phyloP scores from a whole-genome alignment of 2,888 invertebrate genomes.

The Eilema griseolum region DNA sequence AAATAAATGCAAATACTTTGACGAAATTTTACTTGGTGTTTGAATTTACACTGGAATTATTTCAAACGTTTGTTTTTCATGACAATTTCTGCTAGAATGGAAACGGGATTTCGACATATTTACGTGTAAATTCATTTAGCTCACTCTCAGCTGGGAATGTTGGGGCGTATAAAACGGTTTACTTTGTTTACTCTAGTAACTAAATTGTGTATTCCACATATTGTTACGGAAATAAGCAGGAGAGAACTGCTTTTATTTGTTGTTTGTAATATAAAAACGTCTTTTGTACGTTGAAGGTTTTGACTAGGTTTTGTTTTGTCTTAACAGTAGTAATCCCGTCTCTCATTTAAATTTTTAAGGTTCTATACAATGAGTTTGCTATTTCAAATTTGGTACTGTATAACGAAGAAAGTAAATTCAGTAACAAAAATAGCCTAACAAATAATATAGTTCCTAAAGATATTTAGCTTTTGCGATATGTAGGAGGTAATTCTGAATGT shows the following conservation, averaged over 20 bases:
- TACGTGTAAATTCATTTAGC: not conserved
- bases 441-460: not conserved
- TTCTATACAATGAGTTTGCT: not conserved
- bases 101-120: not conserved
- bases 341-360: not conserved
- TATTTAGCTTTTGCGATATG: not conserved
- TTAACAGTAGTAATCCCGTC: not conserved
- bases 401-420: not conserved
- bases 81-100: conserved; percentile 5
- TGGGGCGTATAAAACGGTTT: conserved; percentile 7
- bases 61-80: conserved; percentile 2
- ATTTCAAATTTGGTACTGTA: not conserved
- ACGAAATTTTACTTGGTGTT: not conserved
- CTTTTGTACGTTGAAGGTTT: not conserved
- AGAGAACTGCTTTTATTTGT: not conserved
- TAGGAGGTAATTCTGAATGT: not conserved
- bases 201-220: not conserved
- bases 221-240: not conserved
- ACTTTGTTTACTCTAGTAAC: conserved; percentile 2
- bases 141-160: not conserved
- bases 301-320: not conserved
- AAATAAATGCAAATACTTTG: not conserved
- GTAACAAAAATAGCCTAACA: not conserved
- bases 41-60: not conserved
- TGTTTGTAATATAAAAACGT: not conserved